phyloP scores from a whole-genome alignment of 2,113 vertebrate genomes.

The Pantherophis guttatus region DNA sequence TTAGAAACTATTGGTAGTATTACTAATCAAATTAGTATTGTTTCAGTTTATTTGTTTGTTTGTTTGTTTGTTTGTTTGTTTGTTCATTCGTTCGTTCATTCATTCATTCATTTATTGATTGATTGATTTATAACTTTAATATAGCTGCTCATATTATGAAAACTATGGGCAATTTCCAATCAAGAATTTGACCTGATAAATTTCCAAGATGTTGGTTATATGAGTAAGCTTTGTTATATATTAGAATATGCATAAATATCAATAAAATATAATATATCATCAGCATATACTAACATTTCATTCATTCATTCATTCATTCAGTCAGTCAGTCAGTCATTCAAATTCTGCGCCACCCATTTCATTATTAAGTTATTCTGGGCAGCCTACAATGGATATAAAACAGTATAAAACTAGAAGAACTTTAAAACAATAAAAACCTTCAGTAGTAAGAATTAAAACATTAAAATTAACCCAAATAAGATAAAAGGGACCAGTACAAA shows the following conservation, averaged over 20 bases:
- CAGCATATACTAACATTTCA: neutral
- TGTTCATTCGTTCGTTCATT: too few species aligned
- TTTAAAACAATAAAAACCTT: too few species aligned
- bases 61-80: neutral
- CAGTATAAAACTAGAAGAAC: too few species aligned
- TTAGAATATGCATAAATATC: neutral
- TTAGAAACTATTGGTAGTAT: neutral
- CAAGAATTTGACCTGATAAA: neutral
- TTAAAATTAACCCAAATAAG: too few species aligned
- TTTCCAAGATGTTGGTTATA: neutral
- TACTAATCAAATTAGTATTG: neutral
- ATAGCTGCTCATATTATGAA: neutral
- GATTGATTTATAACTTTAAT: neutral
- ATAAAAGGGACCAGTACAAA: too few species aligned
- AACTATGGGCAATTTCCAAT: too few species aligned
- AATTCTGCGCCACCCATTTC: too few species aligned
- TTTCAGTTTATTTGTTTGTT: neutral
- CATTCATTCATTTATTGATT: neutral
- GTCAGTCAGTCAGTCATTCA: too few species aligned
- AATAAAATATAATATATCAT: neutral
- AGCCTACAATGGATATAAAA: too few species aligned
- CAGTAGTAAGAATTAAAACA: too few species aligned
- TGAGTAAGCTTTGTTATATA: neutral
- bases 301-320: too few species aligned
- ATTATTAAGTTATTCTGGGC: too few species aligned